These are phyloP conservation scores for Nixonia krombeini DNA, from an alignment of 1,140 invertebrate genomes.

Conservation along the genomic window DNA sequence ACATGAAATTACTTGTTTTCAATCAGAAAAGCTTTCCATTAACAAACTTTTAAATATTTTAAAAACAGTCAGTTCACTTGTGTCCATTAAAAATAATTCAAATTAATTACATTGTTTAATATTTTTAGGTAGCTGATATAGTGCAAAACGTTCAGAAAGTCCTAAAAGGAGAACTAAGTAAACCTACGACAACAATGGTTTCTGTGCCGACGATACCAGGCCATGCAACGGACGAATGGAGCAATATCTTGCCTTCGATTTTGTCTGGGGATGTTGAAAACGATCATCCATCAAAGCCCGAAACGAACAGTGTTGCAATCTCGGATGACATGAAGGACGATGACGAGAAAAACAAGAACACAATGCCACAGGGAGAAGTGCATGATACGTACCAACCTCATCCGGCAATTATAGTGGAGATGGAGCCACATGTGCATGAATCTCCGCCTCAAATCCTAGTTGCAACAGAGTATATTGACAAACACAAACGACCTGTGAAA, in stretches of 20 bases:
- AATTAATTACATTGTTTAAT: not conserved
- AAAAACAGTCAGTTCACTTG: too few relatives aligned
- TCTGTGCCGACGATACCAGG: constrained; percentile 77
- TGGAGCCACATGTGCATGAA: constrained; percentile 41
- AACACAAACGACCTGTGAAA: constrained; percentile 30
- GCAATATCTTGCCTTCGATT: constrained; percentile 82
- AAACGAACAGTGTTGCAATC: constrained; percentile 22
- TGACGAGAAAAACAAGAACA: constrained; percentile 14
- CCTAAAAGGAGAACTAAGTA: constrained; percentile 82
- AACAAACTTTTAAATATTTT: too few relatives aligned
- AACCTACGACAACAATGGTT: constrained; percentile 72
- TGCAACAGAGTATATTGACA: constrained; percentile 30
- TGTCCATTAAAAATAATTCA: too few relatives aligned
- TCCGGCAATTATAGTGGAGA: constrained; percentile 38
- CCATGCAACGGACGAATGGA: constrained; percentile 77
- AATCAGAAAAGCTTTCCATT: not conserved
- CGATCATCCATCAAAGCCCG: constrained; percentile 11
- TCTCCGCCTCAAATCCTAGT: constrained; percentile 28
- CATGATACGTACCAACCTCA: constrained; percentile 26
- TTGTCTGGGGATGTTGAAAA: constrained; percentile 74
- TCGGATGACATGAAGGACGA: constrained; percentile 15
- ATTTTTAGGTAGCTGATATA: constrained; percentile 79
- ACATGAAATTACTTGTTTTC: not conserved
- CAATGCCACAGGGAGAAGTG: constrained; percentile 3
- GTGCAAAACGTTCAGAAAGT: constrained; percentile 87